Evolutionary conservation across 2,888 invertebrate species (phyloP).

Genomic region (Zelleria hepariella): DNA sequence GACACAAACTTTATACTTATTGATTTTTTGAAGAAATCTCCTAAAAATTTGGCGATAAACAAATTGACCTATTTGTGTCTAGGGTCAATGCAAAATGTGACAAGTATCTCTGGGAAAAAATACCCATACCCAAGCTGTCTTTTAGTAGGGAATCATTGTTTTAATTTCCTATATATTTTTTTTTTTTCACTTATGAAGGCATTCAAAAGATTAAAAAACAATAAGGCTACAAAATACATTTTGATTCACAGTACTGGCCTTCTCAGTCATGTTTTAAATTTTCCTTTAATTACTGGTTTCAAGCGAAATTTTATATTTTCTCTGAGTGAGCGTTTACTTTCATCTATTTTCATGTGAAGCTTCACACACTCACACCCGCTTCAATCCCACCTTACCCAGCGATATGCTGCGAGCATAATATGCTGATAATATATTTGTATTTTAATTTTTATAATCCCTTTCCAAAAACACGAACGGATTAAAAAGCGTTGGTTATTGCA

Average conservation of each 20-base stretch:
- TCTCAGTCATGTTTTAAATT: background rate
- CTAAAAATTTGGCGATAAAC: background rate
- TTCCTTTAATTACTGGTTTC: background rate
- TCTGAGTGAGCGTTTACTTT: background rate
- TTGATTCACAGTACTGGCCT: background rate
- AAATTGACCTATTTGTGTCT: slow-evolving; percentile 5
- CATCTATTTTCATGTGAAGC: background rate
- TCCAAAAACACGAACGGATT: background rate
- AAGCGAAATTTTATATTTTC: background rate
- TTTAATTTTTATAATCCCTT: background rate
- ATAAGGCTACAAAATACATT: background rate
- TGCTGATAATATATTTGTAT: background rate
- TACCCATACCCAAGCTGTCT: background rate
- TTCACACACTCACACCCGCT: background rate
- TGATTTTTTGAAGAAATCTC: background rate
- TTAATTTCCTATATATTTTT: slow-evolving; percentile 3
- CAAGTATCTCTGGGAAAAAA: background rate
- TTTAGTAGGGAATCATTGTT: background rate
- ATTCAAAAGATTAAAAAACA: background rate
- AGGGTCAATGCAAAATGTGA: slow-evolving; percentile 3
- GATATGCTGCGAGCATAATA: background rate
- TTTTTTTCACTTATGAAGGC: background rate
- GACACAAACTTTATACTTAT: background rate
- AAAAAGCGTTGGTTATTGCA: background rate
- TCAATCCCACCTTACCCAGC: background rate